A percentile compares a stretch with the other conserved stretches of the same genome.
These are phyloP conservation scores for Heliconius aoede DNA, from an alignment of 2,888 invertebrate genomes.

Conservation along the genomic window DNA sequence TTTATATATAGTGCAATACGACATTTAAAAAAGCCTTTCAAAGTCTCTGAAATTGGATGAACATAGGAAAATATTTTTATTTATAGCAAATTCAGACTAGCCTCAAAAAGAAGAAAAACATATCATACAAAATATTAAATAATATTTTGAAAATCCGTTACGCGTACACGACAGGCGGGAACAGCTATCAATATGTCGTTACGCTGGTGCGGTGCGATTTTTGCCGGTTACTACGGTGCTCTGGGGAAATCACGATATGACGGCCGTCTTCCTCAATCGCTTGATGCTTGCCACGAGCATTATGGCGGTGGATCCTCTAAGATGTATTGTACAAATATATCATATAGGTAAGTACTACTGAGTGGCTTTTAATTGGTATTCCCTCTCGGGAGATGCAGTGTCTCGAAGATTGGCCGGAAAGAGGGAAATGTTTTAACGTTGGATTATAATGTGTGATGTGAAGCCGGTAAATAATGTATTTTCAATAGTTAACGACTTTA, in stretches of 20 bases:
- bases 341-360: neutral
- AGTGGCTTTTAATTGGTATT: neutral
- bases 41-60: neutral
- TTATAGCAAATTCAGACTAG: neutral
- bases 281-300: conserved; percentile 45
- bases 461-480: no score
- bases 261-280: conserved; percentile 51
- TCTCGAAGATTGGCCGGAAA: no score
- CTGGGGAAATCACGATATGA: conserved; percentile 61
- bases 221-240: conserved; percentile 48
- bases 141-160: conserved; percentile 41
- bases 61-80: neutral
- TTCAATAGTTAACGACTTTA: no score
- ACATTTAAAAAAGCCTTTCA: neutral
- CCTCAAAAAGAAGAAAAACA: neutral
- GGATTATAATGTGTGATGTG: no score
- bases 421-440: no score
- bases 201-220: conserved; percentile 46
- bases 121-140: conserved; percentile 1
- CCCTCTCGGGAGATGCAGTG: no score
- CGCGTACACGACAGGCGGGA: conserved; percentile 25
- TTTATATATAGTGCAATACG: neutral
- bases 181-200: conserved; percentile 47
- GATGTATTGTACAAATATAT: neutral
- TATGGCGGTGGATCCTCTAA: conserved; percentile 28